A percentile compares a stretch with the other conserved stretches of the same genome.
These are phyloP conservation scores for Charaxes varanes DNA, from an alignment of 1,140 invertebrate genomes.

Conservation along the genomic window DNA sequence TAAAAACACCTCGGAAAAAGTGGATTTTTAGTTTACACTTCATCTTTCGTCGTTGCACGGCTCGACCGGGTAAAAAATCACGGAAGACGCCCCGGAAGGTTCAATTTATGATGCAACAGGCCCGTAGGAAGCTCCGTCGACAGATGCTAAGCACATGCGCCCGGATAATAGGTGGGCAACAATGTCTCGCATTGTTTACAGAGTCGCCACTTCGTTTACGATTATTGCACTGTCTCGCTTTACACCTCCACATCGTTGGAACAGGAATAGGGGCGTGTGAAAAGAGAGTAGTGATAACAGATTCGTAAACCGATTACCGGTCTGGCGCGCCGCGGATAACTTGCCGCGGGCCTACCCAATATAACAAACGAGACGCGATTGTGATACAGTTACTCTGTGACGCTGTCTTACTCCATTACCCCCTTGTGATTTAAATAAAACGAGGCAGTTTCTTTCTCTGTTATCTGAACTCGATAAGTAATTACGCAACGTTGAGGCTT, in stretches of 20 bases:
- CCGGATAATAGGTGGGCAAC: conserved; percentile 46
- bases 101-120: conserved; percentile 66
- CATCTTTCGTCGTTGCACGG: conserved; percentile 63
- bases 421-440: conserved; percentile 35
- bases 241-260: conserved; percentile 39
- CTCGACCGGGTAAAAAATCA: conserved; percentile 58
- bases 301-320: conserved; percentile 54
- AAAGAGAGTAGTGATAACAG: conserved; percentile 51
- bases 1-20: conserved; percentile 57
- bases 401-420: conserved; percentile 43
- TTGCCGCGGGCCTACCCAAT: conserved; percentile 42
- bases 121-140: conserved; percentile 55
- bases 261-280: conserved; percentile 58
- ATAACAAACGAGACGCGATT: conserved; percentile 51
- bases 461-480: too few relatives aligned
- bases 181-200: conserved; percentile 49
- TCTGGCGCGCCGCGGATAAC: conserved; percentile 32
- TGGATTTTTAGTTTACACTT: conserved; percentile 63
- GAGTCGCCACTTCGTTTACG: conserved; percentile 39
- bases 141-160: conserved; percentile 57
- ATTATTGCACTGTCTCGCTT: conserved; percentile 51
- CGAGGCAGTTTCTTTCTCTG: too few relatives aligned
- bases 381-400: conserved; percentile 60
- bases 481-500: too few relatives aligned
- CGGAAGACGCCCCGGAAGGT: conserved; percentile 61